phyloP scores from a whole-genome alignment of 1,140 invertebrate genomes.

The Megalonaias nervosa region DNA sequence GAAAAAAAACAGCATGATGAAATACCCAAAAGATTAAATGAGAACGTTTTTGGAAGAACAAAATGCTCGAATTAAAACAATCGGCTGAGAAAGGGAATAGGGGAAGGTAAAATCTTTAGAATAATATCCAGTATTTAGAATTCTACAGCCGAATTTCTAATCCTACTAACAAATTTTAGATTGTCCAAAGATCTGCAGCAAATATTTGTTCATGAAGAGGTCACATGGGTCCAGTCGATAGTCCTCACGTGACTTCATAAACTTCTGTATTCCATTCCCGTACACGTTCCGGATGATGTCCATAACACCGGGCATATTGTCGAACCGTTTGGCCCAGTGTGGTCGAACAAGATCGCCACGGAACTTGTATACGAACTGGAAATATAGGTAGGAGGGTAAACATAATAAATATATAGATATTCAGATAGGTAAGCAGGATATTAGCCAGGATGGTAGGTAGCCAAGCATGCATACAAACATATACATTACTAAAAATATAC shows the following conservation, averaged over 20 bases:
- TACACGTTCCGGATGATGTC: slow-evolving; percentile 34
- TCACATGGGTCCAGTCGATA: slow-evolving; percentile 38
- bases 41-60: too few relatives aligned
- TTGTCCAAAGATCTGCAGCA: slow-evolving; percentile 36
- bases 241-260: slow-evolving; percentile 17
- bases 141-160: neutral
- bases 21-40: too few relatives aligned
- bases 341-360: slow-evolving; percentile 33
- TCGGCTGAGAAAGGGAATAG: too few relatives aligned
- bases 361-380: slow-evolving; percentile 39
- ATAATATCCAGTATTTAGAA: too few relatives aligned
- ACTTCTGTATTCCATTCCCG: slow-evolving; percentile 24
- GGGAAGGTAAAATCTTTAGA: too few relatives aligned
- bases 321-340: slow-evolving; percentile 45
- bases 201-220: slow-evolving; percentile 46
- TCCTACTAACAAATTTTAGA: slow-evolving; percentile 16
- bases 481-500: too few relatives aligned
- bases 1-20: too few relatives aligned
- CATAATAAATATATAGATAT: too few relatives aligned
- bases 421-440: too few relatives aligned
- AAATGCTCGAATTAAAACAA: too few relatives aligned
- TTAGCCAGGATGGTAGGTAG: too few relatives aligned
- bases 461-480: too few relatives aligned
- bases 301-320: slow-evolving; percentile 41
- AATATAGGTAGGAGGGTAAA: neutral